A percentile compares a stretch with the other conserved stretches of the same genome.
Evolutionary conservation across 2,113 vertebrate species (phyloP).

Genomic region (Collichthys lucidus): DNA sequence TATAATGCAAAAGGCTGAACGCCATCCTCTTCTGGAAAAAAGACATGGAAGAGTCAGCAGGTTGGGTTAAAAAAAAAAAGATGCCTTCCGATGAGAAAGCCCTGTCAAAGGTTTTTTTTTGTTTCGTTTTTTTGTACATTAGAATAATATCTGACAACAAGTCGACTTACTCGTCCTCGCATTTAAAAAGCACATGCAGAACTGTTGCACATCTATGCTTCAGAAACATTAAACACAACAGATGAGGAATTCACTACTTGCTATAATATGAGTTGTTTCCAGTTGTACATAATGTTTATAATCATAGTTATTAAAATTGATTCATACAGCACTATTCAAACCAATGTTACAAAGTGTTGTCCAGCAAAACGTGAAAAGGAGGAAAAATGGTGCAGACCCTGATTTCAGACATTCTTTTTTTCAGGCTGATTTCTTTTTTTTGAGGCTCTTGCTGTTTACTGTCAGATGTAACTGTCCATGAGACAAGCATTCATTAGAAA

Average conservation of each 20-base stretch:
- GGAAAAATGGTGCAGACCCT: conserved; percentile 1
- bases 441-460: background rate
- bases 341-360: conserved; percentile 64
- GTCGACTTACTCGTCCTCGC: conserved; percentile 46
- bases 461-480: background rate
- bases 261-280: conserved; percentile 53
- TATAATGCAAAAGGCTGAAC: conserved; percentile 71
- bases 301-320: conserved; percentile 45
- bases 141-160: conserved; percentile 56
- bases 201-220: conserved; percentile 70
- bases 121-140: conserved; percentile 50
- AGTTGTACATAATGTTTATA: conserved; percentile 51
- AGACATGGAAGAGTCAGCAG: conserved; percentile 55
- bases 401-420: background rate
- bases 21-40: conserved; percentile 63
- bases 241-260: conserved; percentile 65
- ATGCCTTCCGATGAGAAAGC: conserved; percentile 55
- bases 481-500: background rate
- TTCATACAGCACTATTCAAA: conserved; percentile 59
- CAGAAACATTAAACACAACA: conserved; percentile 69
- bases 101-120: conserved; percentile 29
- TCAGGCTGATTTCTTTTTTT: background rate
- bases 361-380: conserved; percentile 6
- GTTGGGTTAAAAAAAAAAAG: conserved; percentile 41
- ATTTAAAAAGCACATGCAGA: conserved; percentile 79